These are phyloP conservation scores for Piliocolobus tephrosceles DNA, from an alignment of 2,113 vertebrate genomes.

Conservation along the genomic window DNA sequence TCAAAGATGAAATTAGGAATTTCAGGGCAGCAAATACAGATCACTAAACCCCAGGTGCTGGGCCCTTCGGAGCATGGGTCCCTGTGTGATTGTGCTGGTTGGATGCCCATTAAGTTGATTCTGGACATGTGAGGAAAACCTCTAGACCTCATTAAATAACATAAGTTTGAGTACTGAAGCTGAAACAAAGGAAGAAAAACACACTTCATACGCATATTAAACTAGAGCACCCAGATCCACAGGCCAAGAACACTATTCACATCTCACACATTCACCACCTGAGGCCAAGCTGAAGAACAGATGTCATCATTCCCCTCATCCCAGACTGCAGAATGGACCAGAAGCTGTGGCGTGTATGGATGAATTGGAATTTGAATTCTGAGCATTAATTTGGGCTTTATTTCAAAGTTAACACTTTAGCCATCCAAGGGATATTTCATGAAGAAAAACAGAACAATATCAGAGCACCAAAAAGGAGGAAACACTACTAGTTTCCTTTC, in stretches of 20 bases:
- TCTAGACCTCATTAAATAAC: neutral
- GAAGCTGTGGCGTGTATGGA: neutral
- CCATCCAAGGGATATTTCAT: neutral
- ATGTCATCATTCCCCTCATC: neutral
- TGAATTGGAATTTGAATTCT: neutral
- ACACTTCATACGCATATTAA: neutral
- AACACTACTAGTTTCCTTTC: neutral
- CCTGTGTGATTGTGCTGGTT: no score
- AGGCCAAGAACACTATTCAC: neutral
- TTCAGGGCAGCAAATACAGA: neutral
- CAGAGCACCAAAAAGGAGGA: neutral
- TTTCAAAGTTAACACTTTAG: conserved; percentile 20
- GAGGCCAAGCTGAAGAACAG: neutral
- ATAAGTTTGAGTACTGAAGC: neutral
- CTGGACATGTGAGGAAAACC: neutral
- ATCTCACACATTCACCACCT: neutral
- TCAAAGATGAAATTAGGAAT: neutral
- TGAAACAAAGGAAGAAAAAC: neutral
- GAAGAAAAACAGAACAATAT: neutral
- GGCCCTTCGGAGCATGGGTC: neutral
- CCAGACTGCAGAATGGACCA: neutral
- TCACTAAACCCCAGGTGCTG: neutral
- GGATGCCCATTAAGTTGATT: neutral
- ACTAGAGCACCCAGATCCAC: neutral
- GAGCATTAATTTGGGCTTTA: conserved; percentile 43